Evolutionary conservation across 2,113 vertebrate species (phyloP), one percentile per base, ranked within the genome.

Genomic region (Muntiacus reevesi): DNA sequence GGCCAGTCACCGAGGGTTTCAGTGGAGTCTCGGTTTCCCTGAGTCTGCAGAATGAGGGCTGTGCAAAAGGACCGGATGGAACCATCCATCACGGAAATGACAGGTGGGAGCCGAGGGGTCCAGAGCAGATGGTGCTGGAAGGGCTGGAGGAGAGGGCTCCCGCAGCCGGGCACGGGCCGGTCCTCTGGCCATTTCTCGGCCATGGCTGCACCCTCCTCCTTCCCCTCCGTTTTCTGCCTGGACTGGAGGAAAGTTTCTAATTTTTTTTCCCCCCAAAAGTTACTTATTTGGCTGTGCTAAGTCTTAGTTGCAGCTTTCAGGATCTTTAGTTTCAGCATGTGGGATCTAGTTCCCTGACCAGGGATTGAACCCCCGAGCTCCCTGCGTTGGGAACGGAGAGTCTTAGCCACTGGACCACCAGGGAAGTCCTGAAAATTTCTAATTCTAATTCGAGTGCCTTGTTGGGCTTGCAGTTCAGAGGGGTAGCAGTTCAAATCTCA

Each of bases 11-110:
- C 0, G 3, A 25, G 30, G 25, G 67, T 40, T 36, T 23, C 76
- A 27, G 52, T 19, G 59, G 14, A 67, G 21, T 4, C 93, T 94
- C 67, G 2, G 88, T 89, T 95, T 96, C 78, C 96, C 91, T 16
- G 28, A 50, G 54, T 27, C 57, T 83, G 89, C n/a, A 50, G 64
- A n/a, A 60, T 16, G 13, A 74, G 40, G 4, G 25, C 45, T 16
- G 71, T 45, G 36, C 33, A 16, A 0, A 67, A 7, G 1, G 23
- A 62, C 57, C 60, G 91, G 74, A 87, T 92, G 84, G 94, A 50
- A 17, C 3, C 54, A 6, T 57, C 79, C 25, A 23, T 79, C 57
- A 50, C 0, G 0, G 23, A 89, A 15, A 88, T 0, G 10, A 16
- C 28, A 62, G 97, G 84, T 85, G 45, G 82, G 81, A 36, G 28